Percentiles rank a stretch among this genome's conserved stretches.
Conservation (phyloP, 2,113 vertebrate genomes). For the Morone chrysops region DNA sequence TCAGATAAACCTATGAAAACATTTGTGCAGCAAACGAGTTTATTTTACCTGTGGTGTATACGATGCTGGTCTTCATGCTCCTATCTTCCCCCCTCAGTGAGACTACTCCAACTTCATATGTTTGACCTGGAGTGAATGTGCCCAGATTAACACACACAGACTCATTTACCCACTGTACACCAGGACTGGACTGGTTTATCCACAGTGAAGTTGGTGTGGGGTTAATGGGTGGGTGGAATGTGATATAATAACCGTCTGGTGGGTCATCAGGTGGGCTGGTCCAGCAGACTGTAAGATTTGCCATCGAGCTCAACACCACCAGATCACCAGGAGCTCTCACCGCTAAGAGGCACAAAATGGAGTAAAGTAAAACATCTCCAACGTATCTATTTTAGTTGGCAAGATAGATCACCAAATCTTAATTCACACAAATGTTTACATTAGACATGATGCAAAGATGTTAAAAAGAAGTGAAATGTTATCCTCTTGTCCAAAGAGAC, state of each 20-base stretch:
- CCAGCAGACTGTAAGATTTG: slow-evolving; percentile 86
- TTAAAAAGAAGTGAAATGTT: neutral
- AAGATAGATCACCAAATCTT: neutral
- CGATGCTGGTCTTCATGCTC: slow-evolving; percentile 81
- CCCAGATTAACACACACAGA: slow-evolving; percentile 81
- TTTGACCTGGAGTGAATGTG: slow-evolving; percentile 84
- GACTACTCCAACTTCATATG: slow-evolving; percentile 86
- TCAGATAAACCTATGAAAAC: neutral
- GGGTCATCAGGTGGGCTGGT: slow-evolving; percentile 64
- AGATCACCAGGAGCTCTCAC: slow-evolving; percentile 83
- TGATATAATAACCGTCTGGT: slow-evolving; percentile 81
- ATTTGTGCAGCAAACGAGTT: neutral
- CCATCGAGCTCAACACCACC: slow-evolving; percentile 66
- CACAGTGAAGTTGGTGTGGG: slow-evolving; percentile 60
- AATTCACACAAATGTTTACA: neutral
- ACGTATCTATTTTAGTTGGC: neutral
- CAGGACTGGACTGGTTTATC: slow-evolving; percentile 70
- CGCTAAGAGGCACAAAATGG: slow-evolving; percentile 66
- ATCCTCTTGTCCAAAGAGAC: neutral
- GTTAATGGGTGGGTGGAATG: slow-evolving; percentile 63
- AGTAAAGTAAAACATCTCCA: neutral
- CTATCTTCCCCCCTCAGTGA: slow-evolving; percentile 83
- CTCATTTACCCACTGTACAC: slow-evolving; percentile 73
- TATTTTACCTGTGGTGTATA: slow-evolving; percentile 86
- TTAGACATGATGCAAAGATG: neutral